phyloP scores from a whole-genome alignment of 2,888 invertebrate genomes.

The Drosophila anomalata region DNA sequence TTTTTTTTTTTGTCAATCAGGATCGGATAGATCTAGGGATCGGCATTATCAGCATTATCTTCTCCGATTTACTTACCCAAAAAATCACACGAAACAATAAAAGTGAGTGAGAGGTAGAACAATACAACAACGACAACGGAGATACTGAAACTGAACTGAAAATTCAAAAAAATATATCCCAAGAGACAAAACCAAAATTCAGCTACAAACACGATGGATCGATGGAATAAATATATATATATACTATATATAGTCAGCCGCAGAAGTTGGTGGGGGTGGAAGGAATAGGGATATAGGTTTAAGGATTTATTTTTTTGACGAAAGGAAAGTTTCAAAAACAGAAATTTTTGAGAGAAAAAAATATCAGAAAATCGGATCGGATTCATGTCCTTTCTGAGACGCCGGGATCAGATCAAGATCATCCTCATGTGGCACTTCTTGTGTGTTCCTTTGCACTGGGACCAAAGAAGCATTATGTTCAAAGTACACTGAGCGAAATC shows the following conservation, averaged over 20 bases:
- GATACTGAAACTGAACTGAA: constrained; percentile 22
- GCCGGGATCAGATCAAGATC: constrained; percentile 2
- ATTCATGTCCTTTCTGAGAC: background rate
- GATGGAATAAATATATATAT: constrained; percentile 10
- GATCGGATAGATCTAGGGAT: background rate
- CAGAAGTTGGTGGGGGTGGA: background rate
- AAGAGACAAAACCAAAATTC: constrained; percentile 31
- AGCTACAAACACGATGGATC: constrained; percentile 20
- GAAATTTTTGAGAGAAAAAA: constrained; percentile 13
- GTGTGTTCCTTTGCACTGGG: constrained; percentile 12
- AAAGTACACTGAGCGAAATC: constrained; percentile 43
- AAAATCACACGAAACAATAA: constrained; percentile 63
- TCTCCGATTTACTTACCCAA: constrained; percentile 62
- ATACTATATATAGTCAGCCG: constrained; percentile 6
- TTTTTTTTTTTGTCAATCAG: background rate
- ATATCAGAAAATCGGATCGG: constrained; percentile 20
- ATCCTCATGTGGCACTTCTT: constrained; percentile 4
- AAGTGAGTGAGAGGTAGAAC: constrained; percentile 50
- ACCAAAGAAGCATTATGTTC: constrained; percentile 33
- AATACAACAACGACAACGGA: constrained; percentile 41
- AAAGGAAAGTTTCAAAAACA: constrained; percentile 19
- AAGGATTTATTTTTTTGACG: background rate
- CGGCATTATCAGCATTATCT: constrained; percentile 5
- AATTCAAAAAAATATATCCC: constrained; percentile 8
- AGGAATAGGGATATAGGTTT: no score